Percentiles rank a stretch among this genome's conserved stretches.
Evolutionary conservation across 2,113 vertebrate species (phyloP).

Genomic region (Spheniscus mendiculus): DNA sequence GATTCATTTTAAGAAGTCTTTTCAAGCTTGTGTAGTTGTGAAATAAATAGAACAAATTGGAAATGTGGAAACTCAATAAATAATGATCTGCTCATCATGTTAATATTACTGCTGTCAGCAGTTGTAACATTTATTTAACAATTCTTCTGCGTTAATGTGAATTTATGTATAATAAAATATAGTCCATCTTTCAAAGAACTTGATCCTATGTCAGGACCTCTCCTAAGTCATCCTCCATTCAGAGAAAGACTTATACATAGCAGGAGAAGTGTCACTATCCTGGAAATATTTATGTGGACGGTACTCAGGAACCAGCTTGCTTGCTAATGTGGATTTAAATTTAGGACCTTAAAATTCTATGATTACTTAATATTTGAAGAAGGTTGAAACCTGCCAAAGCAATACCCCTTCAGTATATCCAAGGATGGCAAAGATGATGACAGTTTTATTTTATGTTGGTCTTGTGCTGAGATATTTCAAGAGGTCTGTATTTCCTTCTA

Average conservation of each 20-base stretch:
- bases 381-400: background rate
- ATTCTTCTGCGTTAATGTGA: background rate
- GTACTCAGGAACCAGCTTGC: background rate
- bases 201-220: background rate
- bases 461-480: background rate
- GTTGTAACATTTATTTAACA: background rate
- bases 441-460: background rate
- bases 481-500: background rate
- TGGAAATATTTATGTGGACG: background rate
- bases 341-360: background rate
- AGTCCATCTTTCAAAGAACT: background rate
- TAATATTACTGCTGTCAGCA: background rate
- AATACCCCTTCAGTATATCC: background rate
- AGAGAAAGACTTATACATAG: background rate
- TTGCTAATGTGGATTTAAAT: conserved; percentile 3
- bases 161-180: background rate
- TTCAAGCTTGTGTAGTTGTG: background rate
- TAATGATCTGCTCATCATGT: background rate
- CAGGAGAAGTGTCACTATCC: background rate
- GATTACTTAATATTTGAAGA: background rate
- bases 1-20: background rate
- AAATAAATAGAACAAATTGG: conserved; percentile 31
- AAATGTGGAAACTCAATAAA: conserved; percentile 7
- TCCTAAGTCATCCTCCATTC: background rate
- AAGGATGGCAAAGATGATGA: background rate